Evolutionary conservation across 2,888 invertebrate genomes (phyloP), one percentile per base, ranked within the genome.

Genomic region (Diaphora mendica): DNA sequence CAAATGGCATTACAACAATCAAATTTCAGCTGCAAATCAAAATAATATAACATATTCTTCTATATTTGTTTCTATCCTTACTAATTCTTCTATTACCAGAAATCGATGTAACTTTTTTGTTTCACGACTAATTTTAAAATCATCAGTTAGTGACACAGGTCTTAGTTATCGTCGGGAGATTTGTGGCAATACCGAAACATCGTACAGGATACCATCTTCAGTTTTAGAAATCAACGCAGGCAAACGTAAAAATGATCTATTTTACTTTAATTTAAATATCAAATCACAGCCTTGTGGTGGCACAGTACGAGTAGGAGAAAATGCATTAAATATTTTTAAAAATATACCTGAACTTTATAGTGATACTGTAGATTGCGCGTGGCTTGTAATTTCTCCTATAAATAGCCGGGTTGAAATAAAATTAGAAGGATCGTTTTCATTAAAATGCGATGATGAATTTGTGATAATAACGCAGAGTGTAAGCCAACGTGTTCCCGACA

Each of bases 271-370:
- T 74, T 96, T 90, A 59, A 73, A 79, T 59, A 85, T 79, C 79
- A 82, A 82, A 79, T 76, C 82, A 75, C 96, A 97, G 82, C 89
- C 95, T 2, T 98, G 98, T 87, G 98, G 98, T 30, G 98, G 98
- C 8, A 80, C 94, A 8, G 75, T 97, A 2, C 79, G 77, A 0
- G 78, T 92, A 17, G 86, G 85, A 1, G 87, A 91, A 77, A 89
- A 88, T n/a, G 73, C 87, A 33, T 67, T 81, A 8, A 90, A 92
- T 82, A 82, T 93, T 69, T 77, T 94, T 67, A 82, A 91, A 55
- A 83, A 91, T 64, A 62, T 97, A 76, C 96, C 96, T 0, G 85
- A 87, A 67, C 94, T 93, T 82, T 82, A 92, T 69, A 85, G 89
- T 1, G 92, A 93, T 20, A 90, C 95, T 0, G 85, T 97, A 23